Evolutionary conservation across 2,888 invertebrate genomes (phyloP).

Genomic region (Monopis laevigella): DNA sequence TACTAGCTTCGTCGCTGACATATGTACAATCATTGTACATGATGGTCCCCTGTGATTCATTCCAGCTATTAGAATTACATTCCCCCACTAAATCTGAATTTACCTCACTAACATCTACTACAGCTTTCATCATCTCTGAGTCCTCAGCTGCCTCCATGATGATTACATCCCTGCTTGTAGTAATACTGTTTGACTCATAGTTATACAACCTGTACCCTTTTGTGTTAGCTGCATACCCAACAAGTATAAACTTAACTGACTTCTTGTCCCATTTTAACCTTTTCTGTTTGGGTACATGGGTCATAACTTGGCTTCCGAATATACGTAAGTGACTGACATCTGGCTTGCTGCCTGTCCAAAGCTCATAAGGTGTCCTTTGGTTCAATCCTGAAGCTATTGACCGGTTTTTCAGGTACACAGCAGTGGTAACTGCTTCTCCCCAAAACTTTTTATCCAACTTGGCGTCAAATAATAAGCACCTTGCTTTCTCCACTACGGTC

Average conservation of each 20-base stretch:
- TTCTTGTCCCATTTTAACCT: conserved; percentile 16
- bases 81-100: not conserved
- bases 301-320: conserved; percentile 4
- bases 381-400: conserved; percentile 12
- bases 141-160: conserved; percentile 15
- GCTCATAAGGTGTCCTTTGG: conserved; percentile 12
- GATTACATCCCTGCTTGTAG: conserved; percentile 15
- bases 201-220: conserved; percentile 15
- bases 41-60: too few species aligned
- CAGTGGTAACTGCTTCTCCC: not conserved
- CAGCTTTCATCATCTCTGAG: too few species aligned
- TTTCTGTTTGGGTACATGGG: conserved; percentile 14
- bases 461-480: not conserved
- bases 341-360: conserved; percentile 16
- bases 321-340: conserved; percentile 14
- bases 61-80: not conserved
- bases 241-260: conserved; percentile 12
- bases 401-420: conserved; percentile 9
- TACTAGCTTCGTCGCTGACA: too few species aligned
- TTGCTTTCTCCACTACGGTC: conserved; percentile 22
- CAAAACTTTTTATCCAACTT: not conserved
- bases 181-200: not conserved
- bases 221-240: conserved; percentile 15
- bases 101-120: not conserved
- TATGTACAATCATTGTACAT: too few species aligned